Percentiles rank a stretch among this genome's conserved stretches.
Evolutionary conservation across 2,797 vertebrate species (phyloP).

Genomic region (Buceros bicornis): DNA sequence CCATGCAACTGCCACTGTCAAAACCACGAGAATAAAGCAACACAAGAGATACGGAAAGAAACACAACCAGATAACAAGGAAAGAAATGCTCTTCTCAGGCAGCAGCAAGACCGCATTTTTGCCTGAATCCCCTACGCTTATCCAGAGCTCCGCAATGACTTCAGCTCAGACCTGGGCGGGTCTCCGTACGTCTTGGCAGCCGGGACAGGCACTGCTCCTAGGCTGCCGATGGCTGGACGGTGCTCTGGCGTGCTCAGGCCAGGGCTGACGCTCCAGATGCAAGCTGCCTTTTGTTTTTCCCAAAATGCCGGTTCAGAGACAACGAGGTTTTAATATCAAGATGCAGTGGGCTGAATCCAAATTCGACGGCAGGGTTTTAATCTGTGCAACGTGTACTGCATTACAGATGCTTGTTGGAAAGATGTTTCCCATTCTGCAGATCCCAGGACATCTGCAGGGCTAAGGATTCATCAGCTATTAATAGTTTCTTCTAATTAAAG

Average conservation of each 20-base stretch:
- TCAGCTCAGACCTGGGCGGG: slow-evolving; percentile 21
- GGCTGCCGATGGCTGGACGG: background rate
- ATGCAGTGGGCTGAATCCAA: background rate
- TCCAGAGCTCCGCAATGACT: background rate
- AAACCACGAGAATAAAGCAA: background rate
- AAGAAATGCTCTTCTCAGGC: background rate
- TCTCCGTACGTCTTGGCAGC: slow-evolving; percentile 32
- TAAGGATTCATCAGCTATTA: slow-evolving; percentile 5
- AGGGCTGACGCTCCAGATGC: background rate
- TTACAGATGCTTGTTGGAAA: slow-evolving; percentile 34
- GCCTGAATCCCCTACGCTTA: background rate
- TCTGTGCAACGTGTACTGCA: slow-evolving; percentile 1
- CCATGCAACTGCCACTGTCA: background rate
- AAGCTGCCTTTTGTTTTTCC: background rate
- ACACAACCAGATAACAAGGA: background rate
- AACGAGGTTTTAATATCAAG: background rate
- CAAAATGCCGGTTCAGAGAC: background rate
- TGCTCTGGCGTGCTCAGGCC: slow-evolving; percentile 12
- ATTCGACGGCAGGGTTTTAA: background rate
- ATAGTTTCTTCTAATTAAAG: slow-evolving; percentile 41
- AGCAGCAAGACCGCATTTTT: background rate
- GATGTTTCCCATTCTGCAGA: slow-evolving; percentile 42
- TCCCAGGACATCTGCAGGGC: background rate
- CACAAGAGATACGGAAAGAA: background rate
- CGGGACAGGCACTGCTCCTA: slow-evolving; percentile 5